Base-by-base conservation (phyloP, 2,888 invertebrate genomes). In the Eueremaeus valkanovi region DNA sequence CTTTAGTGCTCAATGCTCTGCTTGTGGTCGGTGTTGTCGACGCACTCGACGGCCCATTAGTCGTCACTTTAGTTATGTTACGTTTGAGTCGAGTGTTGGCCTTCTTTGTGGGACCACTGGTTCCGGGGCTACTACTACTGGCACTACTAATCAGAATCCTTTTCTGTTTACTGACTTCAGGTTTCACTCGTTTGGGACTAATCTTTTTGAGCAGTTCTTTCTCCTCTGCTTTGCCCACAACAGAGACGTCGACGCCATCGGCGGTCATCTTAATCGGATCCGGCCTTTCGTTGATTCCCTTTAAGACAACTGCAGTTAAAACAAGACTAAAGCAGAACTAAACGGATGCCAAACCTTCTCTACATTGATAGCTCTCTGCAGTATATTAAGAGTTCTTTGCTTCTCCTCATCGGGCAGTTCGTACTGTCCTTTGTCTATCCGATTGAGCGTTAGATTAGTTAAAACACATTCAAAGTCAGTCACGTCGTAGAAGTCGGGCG, bases 401-500 rank as follows among this genome's bases (percentile, higher is more conserved):
- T 88, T 87, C 84, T 95, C 94, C n/a, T 87, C 87, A 68, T 88
- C 86, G 1, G 89, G 89, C 79, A 94, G 86, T 79, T 87, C 85
- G 83, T 88, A 90, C 80, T 87, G 88, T 79, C 90, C 89, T 80
- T 89, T 90, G 76, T 89, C 88, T 51, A 91, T 86, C 81, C 90
- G 89, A 58, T 87, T 87, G 83, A 94, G 85, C 79, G 90, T 90
- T 78, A 95, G 86, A 79, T 92, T 93, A 9, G 94, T 93, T 80
- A 92, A 86, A 83, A 93, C 92, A 83, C 92, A 92, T 83, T 93
- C 93, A 85, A 92, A 92, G 83, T 92, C 91, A 81, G 92, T 94
- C 78, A 88, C 86, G 83, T 95, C 94, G 83, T 93, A 92, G 84
- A 93, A 95, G 85, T 94, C 94, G 0, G 93, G 92, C 77, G 90